Evolutionary conservation across 2,113 vertebrate genomes (phyloP).

Genomic region (Myiagra hebetior): DNA sequence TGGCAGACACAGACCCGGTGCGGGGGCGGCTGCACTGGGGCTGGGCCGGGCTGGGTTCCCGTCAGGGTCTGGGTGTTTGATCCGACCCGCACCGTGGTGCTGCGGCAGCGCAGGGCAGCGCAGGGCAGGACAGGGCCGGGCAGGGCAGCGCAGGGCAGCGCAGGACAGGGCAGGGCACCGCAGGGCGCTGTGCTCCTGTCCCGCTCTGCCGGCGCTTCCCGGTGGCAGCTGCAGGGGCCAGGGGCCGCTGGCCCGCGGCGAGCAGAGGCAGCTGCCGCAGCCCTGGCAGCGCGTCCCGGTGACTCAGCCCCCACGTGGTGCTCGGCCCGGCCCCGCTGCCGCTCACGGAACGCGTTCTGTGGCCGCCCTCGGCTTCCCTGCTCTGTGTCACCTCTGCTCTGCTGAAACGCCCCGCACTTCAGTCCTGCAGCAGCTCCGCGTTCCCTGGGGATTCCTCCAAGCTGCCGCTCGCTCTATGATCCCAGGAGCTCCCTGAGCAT

Average conservation of each 20-base stretch:
- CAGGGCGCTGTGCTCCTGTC: not conserved
- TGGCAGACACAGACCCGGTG: not conserved
- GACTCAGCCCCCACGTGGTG: not conserved
- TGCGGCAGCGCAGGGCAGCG: not conserved
- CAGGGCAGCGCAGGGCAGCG: too few relatives aligned
- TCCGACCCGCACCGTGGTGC: rapidly evolving
- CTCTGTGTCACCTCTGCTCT: not conserved
- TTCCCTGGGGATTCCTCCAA: not conserved
- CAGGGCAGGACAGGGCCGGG: too few relatives aligned
- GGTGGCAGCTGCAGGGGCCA: rapidly evolving
- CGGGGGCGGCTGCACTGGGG: not conserved
- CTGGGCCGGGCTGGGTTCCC: not conserved
- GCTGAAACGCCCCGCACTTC: not conserved
- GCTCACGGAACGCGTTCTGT: rapidly evolving
- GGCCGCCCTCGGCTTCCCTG: not conserved
- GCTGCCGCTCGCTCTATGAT: not conserved
- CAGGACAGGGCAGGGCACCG: not conserved
- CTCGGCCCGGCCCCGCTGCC: not conserved
- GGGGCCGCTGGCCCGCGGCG: rapidly evolving
- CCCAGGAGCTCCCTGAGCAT: not conserved
- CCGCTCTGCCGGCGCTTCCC: not conserved
- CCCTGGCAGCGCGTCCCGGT: not conserved
- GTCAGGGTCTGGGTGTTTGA: not conserved
- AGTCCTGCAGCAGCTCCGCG: not conserved
- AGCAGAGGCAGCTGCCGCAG: not conserved